Percentiles rank a stretch among this genome's conserved stretches.
These are phyloP conservation scores for Ailurus styani DNA, from an alignment of 2,113 vertebrate genomes.

Conservation along the genomic window DNA sequence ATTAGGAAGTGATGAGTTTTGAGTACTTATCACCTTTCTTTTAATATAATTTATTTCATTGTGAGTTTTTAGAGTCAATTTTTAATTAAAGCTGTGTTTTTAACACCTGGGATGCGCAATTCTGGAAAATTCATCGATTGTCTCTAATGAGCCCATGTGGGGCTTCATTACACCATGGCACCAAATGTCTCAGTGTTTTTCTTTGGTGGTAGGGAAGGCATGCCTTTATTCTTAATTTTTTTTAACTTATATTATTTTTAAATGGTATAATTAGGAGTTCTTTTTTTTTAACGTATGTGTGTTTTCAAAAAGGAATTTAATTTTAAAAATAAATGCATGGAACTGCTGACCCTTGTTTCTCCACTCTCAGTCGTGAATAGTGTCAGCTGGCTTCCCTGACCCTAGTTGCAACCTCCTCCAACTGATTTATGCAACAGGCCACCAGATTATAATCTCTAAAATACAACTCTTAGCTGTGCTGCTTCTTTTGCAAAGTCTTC, in stretches of 20 bases:
- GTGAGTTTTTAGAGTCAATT: neutral
- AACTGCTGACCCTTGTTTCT: neutral
- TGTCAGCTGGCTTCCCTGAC: neutral
- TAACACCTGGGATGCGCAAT: neutral
- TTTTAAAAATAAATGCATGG: neutral
- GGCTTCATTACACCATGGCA: neutral
- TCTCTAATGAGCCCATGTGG: neutral
- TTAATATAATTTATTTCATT: neutral
- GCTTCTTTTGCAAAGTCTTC: neutral
- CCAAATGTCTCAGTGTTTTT: neutral
- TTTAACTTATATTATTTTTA: neutral
- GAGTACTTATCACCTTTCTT: neutral
- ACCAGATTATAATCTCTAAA: neutral
- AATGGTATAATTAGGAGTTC: neutral
- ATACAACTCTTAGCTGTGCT: neutral
- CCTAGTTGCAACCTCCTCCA: neutral
- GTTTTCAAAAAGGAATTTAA: constrained; percentile 5
- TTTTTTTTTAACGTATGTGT: neutral
- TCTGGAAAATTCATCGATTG: neutral
- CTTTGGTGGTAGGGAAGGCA: neutral
- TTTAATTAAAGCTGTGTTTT: neutral
- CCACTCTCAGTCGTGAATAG: neutral
- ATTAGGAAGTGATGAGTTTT: neutral
- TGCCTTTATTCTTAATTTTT: neutral
- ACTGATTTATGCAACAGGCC: neutral